Evolutionary conservation across 2,888 invertebrate genomes (phyloP).

Genomic region (Lasioglossum leucozonium): DNA sequence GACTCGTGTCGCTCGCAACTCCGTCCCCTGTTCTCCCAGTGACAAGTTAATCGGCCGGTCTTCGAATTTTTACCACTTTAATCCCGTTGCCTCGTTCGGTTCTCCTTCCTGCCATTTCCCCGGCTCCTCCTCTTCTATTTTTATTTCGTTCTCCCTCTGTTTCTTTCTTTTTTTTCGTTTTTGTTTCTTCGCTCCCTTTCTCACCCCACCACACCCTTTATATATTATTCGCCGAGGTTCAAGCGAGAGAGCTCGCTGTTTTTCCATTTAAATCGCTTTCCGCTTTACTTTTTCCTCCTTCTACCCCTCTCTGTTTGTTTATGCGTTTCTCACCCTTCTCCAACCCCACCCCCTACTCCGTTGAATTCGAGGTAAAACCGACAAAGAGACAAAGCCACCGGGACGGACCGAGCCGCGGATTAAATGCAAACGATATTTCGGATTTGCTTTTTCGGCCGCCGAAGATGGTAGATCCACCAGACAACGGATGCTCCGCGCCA

Average conservation of each 20-base stretch:
- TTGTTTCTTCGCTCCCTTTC: neutral
- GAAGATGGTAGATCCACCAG: neutral
- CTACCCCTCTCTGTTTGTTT: neutral
- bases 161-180: slow-evolving; percentile 11
- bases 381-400: neutral
- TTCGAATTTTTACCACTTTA: slow-evolving; percentile 48
- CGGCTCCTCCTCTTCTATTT: slow-evolving; percentile 15
- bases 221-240: slow-evolving; percentile 4
- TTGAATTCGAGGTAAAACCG: neutral
- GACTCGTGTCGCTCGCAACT: slow-evolving; percentile 74
- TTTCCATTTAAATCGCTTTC: slow-evolving; percentile 10
- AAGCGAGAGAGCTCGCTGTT: neutral
- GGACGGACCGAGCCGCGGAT: neutral
- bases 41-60: slow-evolving; percentile 74
- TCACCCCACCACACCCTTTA: neutral
- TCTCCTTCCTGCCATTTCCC: neutral
- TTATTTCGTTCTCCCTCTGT: neutral
- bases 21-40: slow-evolving; percentile 71
- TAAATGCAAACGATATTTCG: slow-evolving; percentile 1
- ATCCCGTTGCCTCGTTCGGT: neutral
- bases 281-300: neutral
- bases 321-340: neutral
- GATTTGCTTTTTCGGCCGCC: neutral
- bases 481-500: neutral
- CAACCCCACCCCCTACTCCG: too few relatives aligned